Evolutionary conservation across 2,888 invertebrate genomes (phyloP).

Genomic region (Papilio demoleus): DNA sequence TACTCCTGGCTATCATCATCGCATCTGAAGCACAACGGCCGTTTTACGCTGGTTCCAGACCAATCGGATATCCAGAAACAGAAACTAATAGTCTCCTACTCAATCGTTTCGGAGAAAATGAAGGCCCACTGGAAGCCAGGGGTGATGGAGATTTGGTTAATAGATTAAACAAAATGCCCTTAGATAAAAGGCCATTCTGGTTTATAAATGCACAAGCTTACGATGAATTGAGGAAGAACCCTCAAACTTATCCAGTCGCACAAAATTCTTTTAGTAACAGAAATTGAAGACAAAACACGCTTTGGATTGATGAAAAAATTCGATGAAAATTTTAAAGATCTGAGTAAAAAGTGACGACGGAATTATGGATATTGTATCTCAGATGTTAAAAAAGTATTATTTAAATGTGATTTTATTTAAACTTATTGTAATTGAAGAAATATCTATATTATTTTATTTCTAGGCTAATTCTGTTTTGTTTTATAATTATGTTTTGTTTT

Average conservation of each 20-base stretch:
- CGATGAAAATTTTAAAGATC: background rate
- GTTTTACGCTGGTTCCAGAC: slow-evolving; percentile 84
- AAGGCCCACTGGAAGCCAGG: slow-evolving; percentile 83
- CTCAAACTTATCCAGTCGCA: slow-evolving; percentile 57
- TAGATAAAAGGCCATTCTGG: slow-evolving; percentile 86
- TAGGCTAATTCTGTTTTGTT: no score
- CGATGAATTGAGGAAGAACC: slow-evolving; percentile 73
- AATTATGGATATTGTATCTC: no score
- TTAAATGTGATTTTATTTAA: background rate
- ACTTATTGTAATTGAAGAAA: no score
- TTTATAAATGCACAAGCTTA: slow-evolving; percentile 85
- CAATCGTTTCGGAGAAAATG: slow-evolving; percentile 77
- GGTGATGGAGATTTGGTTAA: slow-evolving; percentile 83
- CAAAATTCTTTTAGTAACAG: slow-evolving; percentile 48
- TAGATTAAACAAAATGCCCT: slow-evolving; percentile 81
- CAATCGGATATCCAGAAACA: slow-evolving; percentile 85
- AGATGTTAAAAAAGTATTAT: no score
- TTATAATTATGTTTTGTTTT: no score
- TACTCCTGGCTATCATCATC: slow-evolving; percentile 36
- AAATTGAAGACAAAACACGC: background rate
- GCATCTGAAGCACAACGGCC: slow-evolving; percentile 81
- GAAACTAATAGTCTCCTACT: slow-evolving; percentile 56
- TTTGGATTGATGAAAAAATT: background rate
- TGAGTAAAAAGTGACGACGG: no score
- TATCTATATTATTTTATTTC: no score